Evolutionary conservation across 1,140 invertebrate genomes (phyloP).

Genomic region (Drosophila oshimai): DNA sequence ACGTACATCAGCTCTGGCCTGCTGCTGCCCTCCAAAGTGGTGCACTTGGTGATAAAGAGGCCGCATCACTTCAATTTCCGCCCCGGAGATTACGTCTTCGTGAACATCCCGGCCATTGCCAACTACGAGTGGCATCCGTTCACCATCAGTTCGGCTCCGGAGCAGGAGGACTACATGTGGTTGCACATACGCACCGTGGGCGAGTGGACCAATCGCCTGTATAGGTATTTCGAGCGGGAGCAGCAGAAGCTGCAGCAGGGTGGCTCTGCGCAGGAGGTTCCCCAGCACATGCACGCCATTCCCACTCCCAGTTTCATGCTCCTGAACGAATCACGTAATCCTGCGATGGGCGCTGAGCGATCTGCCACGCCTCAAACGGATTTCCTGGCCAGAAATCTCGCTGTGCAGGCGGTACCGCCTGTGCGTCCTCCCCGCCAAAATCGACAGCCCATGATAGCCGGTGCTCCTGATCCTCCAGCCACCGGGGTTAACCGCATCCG

Average conservation of each 20-base stretch:
- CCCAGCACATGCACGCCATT: constrained; percentile 71
- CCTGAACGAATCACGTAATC: constrained; percentile 60
- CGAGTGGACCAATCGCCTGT: constrained; percentile 96
- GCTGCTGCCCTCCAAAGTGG: constrained; percentile 92
- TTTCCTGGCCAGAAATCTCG: constrained; percentile 72
- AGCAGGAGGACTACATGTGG: constrained; percentile 96
- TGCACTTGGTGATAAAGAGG: constrained; percentile 92
- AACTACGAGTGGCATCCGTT: constrained; percentile 99
- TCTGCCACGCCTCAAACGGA: constrained; percentile 74
- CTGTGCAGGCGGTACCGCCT: constrained; percentile 44
- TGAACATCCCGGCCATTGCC: constrained; percentile 96
- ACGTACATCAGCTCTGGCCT: constrained; percentile 94
- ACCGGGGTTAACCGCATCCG: constrained; percentile 71
- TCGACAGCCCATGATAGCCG: constrained; percentile 36
- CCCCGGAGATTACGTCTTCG: constrained; percentile 97
- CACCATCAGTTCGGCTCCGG: constrained; percentile 97
- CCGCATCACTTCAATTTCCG: constrained; percentile 94
- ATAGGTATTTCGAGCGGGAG: constrained; percentile 93
- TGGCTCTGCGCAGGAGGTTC: constrained; percentile 84
- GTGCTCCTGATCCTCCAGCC: constrained; percentile 2
- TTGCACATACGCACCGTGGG: constrained; percentile 96
- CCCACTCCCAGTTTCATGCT: constrained; percentile 66
- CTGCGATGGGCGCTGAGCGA: constrained; percentile 20
- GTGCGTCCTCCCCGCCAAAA: constrained; percentile 76
- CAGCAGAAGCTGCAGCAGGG: constrained; percentile 88